Conservation (phyloP, 2,113 vertebrate species). For the Tetrao urogallus region DNA sequence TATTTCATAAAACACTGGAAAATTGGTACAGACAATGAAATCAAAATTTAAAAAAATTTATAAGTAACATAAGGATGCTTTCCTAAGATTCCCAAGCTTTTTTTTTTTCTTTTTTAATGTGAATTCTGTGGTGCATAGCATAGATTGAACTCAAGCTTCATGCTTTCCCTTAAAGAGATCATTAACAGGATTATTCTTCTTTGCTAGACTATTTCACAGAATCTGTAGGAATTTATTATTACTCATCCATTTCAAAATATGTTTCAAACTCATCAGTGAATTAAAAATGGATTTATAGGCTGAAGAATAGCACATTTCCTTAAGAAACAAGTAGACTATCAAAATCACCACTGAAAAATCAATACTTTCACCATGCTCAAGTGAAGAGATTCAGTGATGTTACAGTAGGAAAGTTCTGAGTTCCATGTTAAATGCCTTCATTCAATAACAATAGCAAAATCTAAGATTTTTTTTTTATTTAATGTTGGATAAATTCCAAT, state of each 20-base stretch:
- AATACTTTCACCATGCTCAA: neutral
- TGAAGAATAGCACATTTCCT: neutral
- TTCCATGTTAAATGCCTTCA: neutral
- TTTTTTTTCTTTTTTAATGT: neutral
- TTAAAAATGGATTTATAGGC: neutral
- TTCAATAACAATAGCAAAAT: neutral
- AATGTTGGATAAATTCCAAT: neutral
- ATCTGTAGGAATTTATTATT: neutral
- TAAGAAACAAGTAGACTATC: neutral
- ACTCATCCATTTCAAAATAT: neutral
- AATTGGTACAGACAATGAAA: neutral
- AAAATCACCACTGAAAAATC: neutral
- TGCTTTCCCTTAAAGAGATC: neutral
- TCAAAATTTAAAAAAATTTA: neutral
- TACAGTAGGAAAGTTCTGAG: neutral
- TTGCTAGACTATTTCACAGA: neutral
- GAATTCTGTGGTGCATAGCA: neutral
- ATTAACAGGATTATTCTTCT: neutral
- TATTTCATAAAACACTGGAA: neutral
- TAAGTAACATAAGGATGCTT: neutral
- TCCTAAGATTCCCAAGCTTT: neutral
- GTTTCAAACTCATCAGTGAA: neutral
- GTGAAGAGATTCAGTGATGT: neutral
- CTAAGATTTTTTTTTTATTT: neutral
- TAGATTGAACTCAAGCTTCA: neutral